Evolutionary conservation across 2,797 vertebrate genomes (phyloP), one percentile per base, ranked within the genome.

Genomic region (Macropodus opercularis): DNA sequence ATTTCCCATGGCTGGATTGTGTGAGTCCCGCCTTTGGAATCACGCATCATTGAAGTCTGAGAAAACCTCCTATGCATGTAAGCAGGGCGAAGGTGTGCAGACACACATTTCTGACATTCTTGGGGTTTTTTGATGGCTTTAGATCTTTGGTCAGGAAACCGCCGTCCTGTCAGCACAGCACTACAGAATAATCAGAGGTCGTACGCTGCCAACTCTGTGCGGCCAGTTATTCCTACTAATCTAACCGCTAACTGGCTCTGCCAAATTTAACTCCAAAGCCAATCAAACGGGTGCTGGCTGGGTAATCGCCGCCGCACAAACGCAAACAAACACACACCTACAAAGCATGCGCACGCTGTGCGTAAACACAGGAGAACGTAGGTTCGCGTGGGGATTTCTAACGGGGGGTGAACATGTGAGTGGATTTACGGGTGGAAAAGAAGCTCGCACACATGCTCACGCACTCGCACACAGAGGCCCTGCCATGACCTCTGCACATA

Each of bases 221-320:
- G 26, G 12, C 2, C 9, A 19, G 34, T 46, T 43, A 29, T 24
- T 5, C 9, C 27, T 3, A 43, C 74, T 83, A 79, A 84, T 78
- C 66, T 29, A 49, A 50, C 48, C 9, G 6, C 60, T 69, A 58
- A 63, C 39, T 66, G 11, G 19, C 72, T 22, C 13, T 32, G 68
- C 81, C 76, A 82, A 86, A 89, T 81, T 84, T 84, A 89, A 83
- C 84, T 49, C 65, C 38, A 74, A 88, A 89, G 79, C 85, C 84
- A 91, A 89, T 90, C 81, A 89, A 88, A 89, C 2, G 3, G 31
- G 21, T 17, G 42, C 76, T 2, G 3, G 44, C 18, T 24, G 46
- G 63, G 49, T 87, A 83, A 90, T 85, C 85, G 68, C 59, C 34
- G 9, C 26, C 52, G 41, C 47, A 35, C 26, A 72, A 43, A 64